Base-by-base conservation (phyloP, 2,113 vertebrate species). In the Lamprotornis superbus region DNA sequence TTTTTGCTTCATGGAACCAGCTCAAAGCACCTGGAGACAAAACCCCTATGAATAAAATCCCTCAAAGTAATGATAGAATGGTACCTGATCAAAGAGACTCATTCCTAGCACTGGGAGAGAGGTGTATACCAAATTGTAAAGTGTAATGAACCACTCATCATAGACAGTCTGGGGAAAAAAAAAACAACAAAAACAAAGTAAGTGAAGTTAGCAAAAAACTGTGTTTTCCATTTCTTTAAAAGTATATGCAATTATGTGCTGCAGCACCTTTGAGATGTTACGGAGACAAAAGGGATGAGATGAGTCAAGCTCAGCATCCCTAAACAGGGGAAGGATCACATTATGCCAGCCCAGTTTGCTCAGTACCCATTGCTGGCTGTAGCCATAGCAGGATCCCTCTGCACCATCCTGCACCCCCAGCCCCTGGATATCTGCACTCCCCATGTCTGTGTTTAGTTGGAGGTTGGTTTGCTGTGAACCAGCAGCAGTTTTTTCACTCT, bases 41-140 rank as follows among this genome's bases (percentile, higher is more conserved):
- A 87, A 35, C 3, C 5, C 9, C 9, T 27, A 31, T 24, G 22
- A 50, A 39, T 37, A 35, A 70, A 33, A 67, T 15, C 23, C 55
- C n/a, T 7, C 25, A 11, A 60, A 44, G 16, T 18, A 10, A 42
- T 40, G 23, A 52, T 22, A 77, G n/a, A 69, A 50, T 53, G 56
- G 49, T 98, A 99, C 99, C 99, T 99, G 99, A 94, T 99, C 99
- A 81, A 99, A 99, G 39, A 99, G 98, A 95, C 99, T 99, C 97
- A 99, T 95, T 88, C 98, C 98, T 24, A 99, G 97, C 82, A 99
- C 98, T 2, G 99, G 99, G 21, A 99, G 98, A 30, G 99, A 98
- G 14, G 99, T 99, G 97, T 99, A 99, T 8, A 99, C 82, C 97
- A 99, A 94, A 97, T 99, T 99, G 97, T 99, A 99, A 77, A 98